Percentiles rank a stretch among this genome's conserved stretches.
phyloP scores from a whole-genome alignment of 2,113 vertebrate species.

The Pongo abelii region DNA sequence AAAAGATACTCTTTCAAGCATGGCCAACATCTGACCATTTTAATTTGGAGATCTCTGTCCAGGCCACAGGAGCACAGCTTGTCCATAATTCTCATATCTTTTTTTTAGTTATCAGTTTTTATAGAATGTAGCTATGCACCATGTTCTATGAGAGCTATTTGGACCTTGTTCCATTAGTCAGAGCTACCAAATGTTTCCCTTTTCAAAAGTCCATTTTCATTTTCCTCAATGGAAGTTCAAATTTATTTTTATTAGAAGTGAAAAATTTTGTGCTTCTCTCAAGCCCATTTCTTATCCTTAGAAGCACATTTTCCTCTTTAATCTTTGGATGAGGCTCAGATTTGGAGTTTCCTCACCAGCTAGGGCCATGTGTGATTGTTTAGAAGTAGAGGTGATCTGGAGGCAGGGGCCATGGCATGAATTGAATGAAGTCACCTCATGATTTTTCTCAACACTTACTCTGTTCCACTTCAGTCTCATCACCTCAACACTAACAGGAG shows the following conservation, averaged over 20 bases:
- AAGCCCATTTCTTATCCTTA: conserved; percentile 5
- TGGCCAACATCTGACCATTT: conserved; percentile 1
- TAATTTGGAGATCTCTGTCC: conserved; percentile 18
- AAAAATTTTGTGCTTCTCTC: conserved; percentile 56
- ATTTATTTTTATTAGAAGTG: conserved; percentile 65
- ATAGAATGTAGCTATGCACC: not conserved
- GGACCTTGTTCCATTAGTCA: conserved; percentile 25
- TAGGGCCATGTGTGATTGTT: not conserved
- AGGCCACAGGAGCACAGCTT: not conserved
- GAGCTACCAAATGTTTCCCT: conserved; percentile 53
- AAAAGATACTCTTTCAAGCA: not conserved
- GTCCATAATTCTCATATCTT: not conserved
- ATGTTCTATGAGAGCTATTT: conserved; percentile 26
- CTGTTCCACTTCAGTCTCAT: not conserved
- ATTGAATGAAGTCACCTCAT: not conserved
- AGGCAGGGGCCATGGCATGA: not conserved
- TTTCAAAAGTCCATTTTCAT: conserved; percentile 43
- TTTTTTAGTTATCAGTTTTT: conserved; percentile 47
- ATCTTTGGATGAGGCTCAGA: not conserved
- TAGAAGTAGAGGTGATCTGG: not conserved
- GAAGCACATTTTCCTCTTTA: not conserved
- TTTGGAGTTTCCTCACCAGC: not conserved
- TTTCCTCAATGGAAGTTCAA: conserved; percentile 51
- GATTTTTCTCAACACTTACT: not conserved
- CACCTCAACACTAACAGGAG: not conserved